Conservation (phyloP, 2,888 invertebrate species). For the Anoplius nigerrimus region DNA sequence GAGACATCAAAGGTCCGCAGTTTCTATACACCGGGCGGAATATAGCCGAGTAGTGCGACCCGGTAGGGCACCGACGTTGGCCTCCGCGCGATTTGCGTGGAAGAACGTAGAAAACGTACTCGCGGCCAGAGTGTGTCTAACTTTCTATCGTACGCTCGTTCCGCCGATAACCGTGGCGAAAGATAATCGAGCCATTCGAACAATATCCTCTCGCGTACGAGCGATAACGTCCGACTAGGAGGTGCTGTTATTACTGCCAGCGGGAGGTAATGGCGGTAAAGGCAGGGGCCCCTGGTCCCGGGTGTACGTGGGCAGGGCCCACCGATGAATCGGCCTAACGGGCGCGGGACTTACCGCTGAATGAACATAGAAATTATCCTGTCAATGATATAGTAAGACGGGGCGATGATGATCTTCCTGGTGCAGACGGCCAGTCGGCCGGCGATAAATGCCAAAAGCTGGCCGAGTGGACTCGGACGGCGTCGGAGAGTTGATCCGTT, state of each 20-base stretch:
- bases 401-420: slow-evolving; percentile 57
- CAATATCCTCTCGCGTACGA: slow-evolving; percentile 2
- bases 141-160: slow-evolving; percentile 1
- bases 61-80: no score
- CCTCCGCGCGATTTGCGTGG: no score
- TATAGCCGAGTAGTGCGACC: no score
- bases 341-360: slow-evolving; percentile 51
- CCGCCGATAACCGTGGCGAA: slow-evolving; percentile 5
- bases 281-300: not conserved
- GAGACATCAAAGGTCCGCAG: no score
- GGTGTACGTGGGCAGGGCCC: not conserved
- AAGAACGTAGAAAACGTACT: no score
- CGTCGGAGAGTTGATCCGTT: slow-evolving; percentile 52
- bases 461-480: slow-evolving; percentile 63
- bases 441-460: slow-evolving; percentile 60
- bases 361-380: slow-evolving; percentile 57
- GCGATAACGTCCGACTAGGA: not conserved
- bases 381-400: slow-evolving; percentile 61
- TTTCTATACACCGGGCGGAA: no score
- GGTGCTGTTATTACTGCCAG: slow-evolving; percentile 5
- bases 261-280: not conserved
- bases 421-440: slow-evolving; percentile 59
- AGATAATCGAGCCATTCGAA: slow-evolving; percentile 6
- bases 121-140: not conserved
- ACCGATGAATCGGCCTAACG: no score